These are phyloP conservation scores for Rotaria macrura DNA, from an alignment of 2,888 invertebrate species.

Conservation along the genomic window DNA sequence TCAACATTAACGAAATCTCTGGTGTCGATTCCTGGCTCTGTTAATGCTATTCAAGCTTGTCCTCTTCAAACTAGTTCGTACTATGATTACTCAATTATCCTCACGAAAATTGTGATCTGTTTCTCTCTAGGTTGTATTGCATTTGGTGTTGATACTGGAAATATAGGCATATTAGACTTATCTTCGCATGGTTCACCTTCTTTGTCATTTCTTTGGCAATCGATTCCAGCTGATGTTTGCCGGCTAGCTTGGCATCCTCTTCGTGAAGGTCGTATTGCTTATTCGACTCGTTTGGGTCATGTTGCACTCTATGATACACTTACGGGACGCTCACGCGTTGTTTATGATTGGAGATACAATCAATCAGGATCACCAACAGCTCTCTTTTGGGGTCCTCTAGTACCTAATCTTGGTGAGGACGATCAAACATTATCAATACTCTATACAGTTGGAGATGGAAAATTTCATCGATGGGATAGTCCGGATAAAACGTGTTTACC, in stretches of 20 bases:
- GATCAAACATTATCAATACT: background rate
- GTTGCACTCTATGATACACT: background rate
- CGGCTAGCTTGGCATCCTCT: background rate
- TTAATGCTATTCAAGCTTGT: slow-evolving; percentile 11
- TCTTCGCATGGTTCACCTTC: background rate
- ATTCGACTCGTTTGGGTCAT: background rate
- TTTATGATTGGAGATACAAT: background rate
- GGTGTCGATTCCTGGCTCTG: background rate
- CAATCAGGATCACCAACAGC: background rate
- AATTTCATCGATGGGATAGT: slow-evolving; percentile 1
- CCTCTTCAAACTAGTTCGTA: background rate
- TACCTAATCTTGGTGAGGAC: background rate
- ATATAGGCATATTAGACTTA: background rate
- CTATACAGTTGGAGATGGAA: slow-evolving; percentile 7
- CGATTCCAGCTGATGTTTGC: background rate
- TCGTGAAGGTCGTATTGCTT: background rate
- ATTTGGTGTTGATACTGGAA: background rate
- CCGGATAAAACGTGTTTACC: background rate
- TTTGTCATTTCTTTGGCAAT: background rate
- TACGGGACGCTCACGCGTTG: slow-evolving; percentile 7
- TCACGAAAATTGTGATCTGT: too few species aligned
- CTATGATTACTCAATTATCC: background rate
- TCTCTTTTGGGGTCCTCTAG: background rate
- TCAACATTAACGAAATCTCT: background rate
- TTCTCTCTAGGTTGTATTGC: background rate